Base-by-base conservation (phyloP, 2,888 invertebrate genomes). In the Lepidochrysops patricia region DNA sequence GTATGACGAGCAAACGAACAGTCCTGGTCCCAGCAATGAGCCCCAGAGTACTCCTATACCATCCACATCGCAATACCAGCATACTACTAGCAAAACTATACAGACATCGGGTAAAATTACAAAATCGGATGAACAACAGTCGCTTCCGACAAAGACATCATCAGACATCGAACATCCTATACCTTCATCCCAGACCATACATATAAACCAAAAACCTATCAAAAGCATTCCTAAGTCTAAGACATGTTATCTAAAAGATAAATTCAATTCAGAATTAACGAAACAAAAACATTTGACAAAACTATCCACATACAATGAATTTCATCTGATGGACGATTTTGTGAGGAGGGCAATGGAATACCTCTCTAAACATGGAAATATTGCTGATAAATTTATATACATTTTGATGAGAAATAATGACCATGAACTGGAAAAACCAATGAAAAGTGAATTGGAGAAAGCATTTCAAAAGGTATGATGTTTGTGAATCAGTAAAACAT, bases 301-400 rank as follows among this genome's bases (percentile, higher is more conserved):
- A 19, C 2, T 15, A 37, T 15, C 43, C 15, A 5, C 7, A 43
- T 15, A 13, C 2, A 19, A 43, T 19, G 3, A 43, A 19, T 43
- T 43, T 43, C 9, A 19, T 9, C 19, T 43, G 2, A 19, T 13
- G 2, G 1, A 2, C 3, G n/a, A 50, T 26, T 4, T 26, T n/a
- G 0, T 19, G 80, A 0, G 13, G 59, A 2, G 15, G 58, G 0
- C 19, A 57, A 0, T 80, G 79, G 77, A 63, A 63, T 6, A 0
- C 0, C 0, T 80, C 74, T 76, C 59, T 1, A 32, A 12, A 13
- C 32, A 2, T 54, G 32, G 15, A n/a, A 54, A 54, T 54, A 15
- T 32, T 19, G 54, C 32, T 1, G 54, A 54, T 54, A 54, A 54
- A 1, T 54, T 32, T 15, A 32, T 54, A 50, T 26, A 50, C 26